Conservation (phyloP, 1,140 invertebrate genomes). For the Tetraneura akinire region DNA sequence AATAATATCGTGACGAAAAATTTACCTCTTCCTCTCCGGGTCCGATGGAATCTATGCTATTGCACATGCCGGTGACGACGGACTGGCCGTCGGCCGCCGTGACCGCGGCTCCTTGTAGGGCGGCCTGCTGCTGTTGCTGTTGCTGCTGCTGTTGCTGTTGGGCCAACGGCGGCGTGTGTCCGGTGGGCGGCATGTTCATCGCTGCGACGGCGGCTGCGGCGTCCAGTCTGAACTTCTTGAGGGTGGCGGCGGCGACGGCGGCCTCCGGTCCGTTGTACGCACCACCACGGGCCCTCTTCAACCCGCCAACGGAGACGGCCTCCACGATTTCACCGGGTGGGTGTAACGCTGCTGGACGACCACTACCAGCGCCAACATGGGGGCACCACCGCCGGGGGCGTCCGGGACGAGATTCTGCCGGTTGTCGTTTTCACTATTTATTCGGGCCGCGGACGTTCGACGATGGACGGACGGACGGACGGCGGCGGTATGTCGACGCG, state of each 20-base stretch:
- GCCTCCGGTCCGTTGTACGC: constrained; percentile 50
- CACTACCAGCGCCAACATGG: constrained; percentile 43
- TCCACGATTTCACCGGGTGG: constrained; percentile 50
- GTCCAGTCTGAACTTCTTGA: constrained; percentile 50
- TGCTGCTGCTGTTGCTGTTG: constrained; percentile 17
- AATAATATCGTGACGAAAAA: too few species aligned
- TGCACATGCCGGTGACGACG: constrained; percentile 30
- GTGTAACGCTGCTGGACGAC: constrained; percentile 48
- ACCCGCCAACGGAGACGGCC: constrained; percentile 50
- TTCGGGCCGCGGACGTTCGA: too few species aligned
- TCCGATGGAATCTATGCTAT: constrained; percentile 41
- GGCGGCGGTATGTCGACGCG: neutral
- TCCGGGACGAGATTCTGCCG: neutral
- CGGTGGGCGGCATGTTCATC: constrained; percentile 41
- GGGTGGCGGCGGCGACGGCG: constrained; percentile 33
- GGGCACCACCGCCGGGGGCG: constrained; percentile 20
- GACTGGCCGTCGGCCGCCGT: constrained; percentile 2
- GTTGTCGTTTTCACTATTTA: neutral
- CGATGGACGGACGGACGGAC: neutral
- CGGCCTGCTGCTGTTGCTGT: neutral
- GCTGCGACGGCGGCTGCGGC: constrained; percentile 25
- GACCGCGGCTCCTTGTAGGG: neutral
- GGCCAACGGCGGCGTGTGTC: constrained; percentile 28
- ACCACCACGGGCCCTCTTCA: constrained; percentile 50
- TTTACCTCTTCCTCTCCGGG: constrained; percentile 47